Evolutionary conservation across 2,888 invertebrate genomes (phyloP), one percentile per base, ranked within the genome.

Genomic region (Callyntrura guangdongensis): DNA sequence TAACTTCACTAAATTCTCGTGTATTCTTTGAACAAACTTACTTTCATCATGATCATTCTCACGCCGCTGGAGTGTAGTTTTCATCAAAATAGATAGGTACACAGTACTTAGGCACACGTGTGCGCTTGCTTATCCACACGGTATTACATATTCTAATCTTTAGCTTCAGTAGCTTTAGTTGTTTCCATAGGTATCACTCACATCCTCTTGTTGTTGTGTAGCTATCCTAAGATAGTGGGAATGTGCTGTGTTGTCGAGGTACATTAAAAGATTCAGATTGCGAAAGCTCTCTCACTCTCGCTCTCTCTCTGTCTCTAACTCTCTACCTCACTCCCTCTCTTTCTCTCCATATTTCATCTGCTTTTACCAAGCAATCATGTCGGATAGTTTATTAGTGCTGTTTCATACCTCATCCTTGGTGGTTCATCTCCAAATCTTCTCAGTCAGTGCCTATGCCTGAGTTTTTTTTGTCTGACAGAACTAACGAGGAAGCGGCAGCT

Each of bases 231-330:
- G n/a, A n/a, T n/a, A 84, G 49, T 67, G 72, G 72, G 53, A 85
- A 56, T 72, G 72, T 85, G 56, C 45, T 27, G 36, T 72, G 85
- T 56, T 72, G 85, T 56, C 72, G 72, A 84, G 36, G 36, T 56
- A 27, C 79, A 72, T 72, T 69, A 85, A 72, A 85, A 36, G 85
- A 79, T 82, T 82, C 82, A 72, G 72, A 72, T 85, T 85, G 85
- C 85, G 27, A 85, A 85, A 72, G 85, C 22, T 56, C 64, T 83
- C 82, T 22, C 69, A n/a, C n/a, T n/a, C n/a, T n/a, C n/a, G n/a
- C 36, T 36, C 17, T 79, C 64, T 83, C 82, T 22, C 69, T 36
- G 3, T 36, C 17, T 79, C 64, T 83, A 36, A 2, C 36, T 36
- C 17, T 79, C 64, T 83, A 36, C 36, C 36, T 36, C 36, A 36